Evolutionary conservation across 2,888 invertebrate species (phyloP), one percentile per base, ranked within the genome.

Genomic region (Malthinus seriepunctatus): DNA sequence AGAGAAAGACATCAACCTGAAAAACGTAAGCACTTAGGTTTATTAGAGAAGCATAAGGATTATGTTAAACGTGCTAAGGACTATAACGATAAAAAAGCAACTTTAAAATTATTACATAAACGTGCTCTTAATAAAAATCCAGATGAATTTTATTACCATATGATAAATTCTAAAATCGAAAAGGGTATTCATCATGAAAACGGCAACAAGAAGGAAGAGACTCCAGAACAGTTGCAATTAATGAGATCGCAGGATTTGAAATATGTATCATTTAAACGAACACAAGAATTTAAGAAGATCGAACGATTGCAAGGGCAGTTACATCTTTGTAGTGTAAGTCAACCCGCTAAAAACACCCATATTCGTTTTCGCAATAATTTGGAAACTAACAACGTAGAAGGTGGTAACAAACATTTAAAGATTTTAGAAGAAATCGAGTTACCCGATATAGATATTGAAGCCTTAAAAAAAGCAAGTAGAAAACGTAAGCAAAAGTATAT

Each of bases 61-160:
- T 95, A 94, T 74, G 85, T 88, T 63, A 80, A 83, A 58, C 83
- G 95, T 45, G 91, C 94, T 0, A 83, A 83, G 55, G 90, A 95
- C 77, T 89, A 86, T 65, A 89, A 94, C 74, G 85, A 88, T 57
- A 97, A 97, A 74, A 87, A 93, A 54, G 85, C 86, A 56, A 90
- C 92, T 0, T 76, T 99, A 1, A 93, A 92, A 74, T 76, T 90
- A 31, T 78, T 99, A 51, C 87, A 89, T 56, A 90, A 90, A 75
- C 86, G 92, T 58, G 97, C 95, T 0, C 79, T 94, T 14, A 91
- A 96, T 74, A 93, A 89, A 76, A 99, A 99, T 81, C 96, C 97
- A 1, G 97, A 99, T 88, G 99, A 99, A 78, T 99, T 97, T 80
- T 93, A 97, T 77, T 95, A 93, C 80, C 96, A 97, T 74, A 98